Base-by-base conservation (phyloP, 2,888 invertebrate genomes). In the Eupeodes luniger region DNA sequence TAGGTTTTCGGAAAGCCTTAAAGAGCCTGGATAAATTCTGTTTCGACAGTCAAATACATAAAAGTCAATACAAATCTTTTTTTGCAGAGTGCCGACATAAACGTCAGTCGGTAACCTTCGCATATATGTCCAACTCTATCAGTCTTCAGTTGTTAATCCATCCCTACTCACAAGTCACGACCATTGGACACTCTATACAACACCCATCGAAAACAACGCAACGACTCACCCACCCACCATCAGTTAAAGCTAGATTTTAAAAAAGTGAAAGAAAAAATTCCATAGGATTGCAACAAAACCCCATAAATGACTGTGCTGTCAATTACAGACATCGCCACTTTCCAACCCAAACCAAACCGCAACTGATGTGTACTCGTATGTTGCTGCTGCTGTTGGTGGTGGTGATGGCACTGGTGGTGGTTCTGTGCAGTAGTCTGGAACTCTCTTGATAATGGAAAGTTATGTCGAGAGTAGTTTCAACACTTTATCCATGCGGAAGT, bases 391-490 rank as follows among this genome's bases (percentile, higher is more conserved):
- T 64, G 6, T 40, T 40, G 40, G 6, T 40, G 40, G 6, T 40
- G 5, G 40, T 40, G 40, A 5, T 40, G 40, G 40, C 1, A 5
- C 9, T 40, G 19, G 11, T 61, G 9, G 10, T 57, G 11, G 6
- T 9, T 19, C 9, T 34, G 67, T 88, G 77, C 88, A 85, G 57
- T 66, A 81, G 88, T 75, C 88, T 88, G 85, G 88, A 88, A 88
- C 85, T 85, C 85, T 81, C 59, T 69, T 88, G 88, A 88, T 88
- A 88, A 88, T 88, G 88, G 88, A 78, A 88, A 88, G 88, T 85
- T 88, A 88, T 88, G 84, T 88, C 70, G 85, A 88, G 85, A 88
- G 88, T 81, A 88, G 81, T 85, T 88, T 85, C 85, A 85, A 88
- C 88, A 88, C 88, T 81, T 81, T 88, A 85, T 88, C 88, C 84